Evolutionary conservation across 2,113 vertebrate species (phyloP).

Genomic region (Ailuropoda melanoleuca): DNA sequence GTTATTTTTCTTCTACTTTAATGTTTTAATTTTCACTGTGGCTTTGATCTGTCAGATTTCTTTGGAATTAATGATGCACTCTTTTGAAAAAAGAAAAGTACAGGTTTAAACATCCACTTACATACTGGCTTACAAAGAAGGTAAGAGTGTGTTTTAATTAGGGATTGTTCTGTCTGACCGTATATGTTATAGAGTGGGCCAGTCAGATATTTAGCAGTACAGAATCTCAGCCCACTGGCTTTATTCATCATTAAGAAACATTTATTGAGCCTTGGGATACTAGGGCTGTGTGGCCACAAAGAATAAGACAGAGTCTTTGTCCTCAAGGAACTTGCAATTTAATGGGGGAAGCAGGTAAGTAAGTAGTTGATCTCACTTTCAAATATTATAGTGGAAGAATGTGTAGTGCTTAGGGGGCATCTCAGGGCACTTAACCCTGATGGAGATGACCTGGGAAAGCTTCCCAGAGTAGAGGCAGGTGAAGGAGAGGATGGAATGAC

Average conservation of each 20-base stretch:
- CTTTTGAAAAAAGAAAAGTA: neutral
- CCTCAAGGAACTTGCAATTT: neutral
- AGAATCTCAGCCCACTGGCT: neutral
- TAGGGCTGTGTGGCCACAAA: neutral
- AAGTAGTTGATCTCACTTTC: neutral
- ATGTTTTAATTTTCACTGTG: conserved; percentile 1
- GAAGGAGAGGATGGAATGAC: neutral
- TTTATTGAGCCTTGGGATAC: neutral
- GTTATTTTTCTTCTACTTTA: neutral
- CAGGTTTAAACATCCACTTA: neutral
- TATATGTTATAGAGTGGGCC: neutral
- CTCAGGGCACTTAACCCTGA: neutral
- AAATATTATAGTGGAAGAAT: neutral
- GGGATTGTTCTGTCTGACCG: neutral
- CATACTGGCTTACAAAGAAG: neutral
- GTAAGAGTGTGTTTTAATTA: neutral
- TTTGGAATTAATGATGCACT: neutral
- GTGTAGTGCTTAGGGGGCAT: neutral
- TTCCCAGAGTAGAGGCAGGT: neutral
- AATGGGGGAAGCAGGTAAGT: neutral
- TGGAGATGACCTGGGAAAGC: neutral
- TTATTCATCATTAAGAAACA: neutral
- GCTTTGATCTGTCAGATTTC: neutral
- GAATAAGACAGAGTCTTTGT: neutral
- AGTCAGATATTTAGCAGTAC: neutral